A percentile compares a stretch with the other conserved stretches of the same genome.
These are phyloP conservation scores for Petrolisthes cinctipes DNA, from an alignment of 2,888 invertebrate species.

Conservation along the genomic window DNA sequence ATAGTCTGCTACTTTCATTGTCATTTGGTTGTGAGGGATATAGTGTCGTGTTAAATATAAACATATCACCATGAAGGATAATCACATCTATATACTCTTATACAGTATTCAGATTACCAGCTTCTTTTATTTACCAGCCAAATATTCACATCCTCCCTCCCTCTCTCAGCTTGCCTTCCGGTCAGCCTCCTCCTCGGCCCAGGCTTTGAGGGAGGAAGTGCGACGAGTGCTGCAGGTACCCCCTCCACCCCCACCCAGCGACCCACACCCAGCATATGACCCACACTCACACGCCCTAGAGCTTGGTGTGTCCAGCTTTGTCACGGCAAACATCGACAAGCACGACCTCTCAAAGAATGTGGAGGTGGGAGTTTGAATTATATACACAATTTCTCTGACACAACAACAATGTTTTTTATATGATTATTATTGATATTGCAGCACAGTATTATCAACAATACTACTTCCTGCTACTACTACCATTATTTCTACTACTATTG, in stretches of 20 bases:
- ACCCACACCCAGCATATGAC: conserved; percentile 25
- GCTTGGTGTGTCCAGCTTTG: conserved; percentile 75
- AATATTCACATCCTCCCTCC: neutral
- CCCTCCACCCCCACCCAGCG: conserved; percentile 48
- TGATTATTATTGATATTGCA: too few species aligned
- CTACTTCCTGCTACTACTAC: too few species aligned
- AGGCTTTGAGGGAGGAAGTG: conserved; percentile 75
- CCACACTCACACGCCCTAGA: conserved; percentile 68
- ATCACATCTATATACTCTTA: neutral
- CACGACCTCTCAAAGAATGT: conserved; percentile 74
- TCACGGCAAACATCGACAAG: conserved; percentile 79
- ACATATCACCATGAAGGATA: neutral
- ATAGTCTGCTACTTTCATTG: too few species aligned
- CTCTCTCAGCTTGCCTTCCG: conserved; percentile 44
- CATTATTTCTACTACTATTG: too few species aligned
- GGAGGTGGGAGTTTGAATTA: conserved; percentile 69
- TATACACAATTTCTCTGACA: too few species aligned
- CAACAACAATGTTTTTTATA: too few species aligned
- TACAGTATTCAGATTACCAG: neutral
- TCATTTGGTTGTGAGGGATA: too few species aligned
- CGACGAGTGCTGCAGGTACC: conserved; percentile 75
- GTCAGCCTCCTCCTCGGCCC: conserved; percentile 67
- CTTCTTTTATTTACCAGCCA: neutral
- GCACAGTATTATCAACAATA: too few species aligned
- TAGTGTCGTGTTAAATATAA: neutral